Percentiles rank a stretch among this genome's conserved stretches.
phyloP scores from a whole-genome alignment of 2,797 vertebrate genomes.

The Sebastes melanostomus region DNA sequence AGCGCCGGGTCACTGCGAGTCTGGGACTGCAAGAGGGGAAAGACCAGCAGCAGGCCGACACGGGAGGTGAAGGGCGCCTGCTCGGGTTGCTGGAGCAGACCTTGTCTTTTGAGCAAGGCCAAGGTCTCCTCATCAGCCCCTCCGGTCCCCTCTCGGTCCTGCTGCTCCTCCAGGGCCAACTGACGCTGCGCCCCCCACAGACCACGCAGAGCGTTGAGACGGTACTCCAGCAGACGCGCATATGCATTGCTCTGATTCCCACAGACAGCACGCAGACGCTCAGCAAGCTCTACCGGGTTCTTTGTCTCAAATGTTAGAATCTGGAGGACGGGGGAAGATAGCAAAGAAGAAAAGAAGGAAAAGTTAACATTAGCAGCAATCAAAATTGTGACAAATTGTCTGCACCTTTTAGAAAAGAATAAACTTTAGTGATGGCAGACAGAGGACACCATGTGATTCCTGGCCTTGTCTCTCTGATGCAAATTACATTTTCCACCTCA shows the following conservation, averaged over 20 bases:
- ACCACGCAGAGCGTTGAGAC: slow-evolving; percentile 94
- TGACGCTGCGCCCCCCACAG: slow-evolving; percentile 97
- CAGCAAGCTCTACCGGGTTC: slow-evolving; percentile 92
- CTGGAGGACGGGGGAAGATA: slow-evolving; percentile 66
- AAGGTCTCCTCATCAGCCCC: slow-evolving; percentile 93
- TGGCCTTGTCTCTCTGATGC: slow-evolving; percentile 15
- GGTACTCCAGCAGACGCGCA: slow-evolving; percentile 95
- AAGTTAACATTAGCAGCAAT: neutral
- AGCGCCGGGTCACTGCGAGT: slow-evolving; percentile 95
- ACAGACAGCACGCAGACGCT: slow-evolving; percentile 95
- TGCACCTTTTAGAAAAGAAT: neutral
- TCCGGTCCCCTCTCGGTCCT: slow-evolving; percentile 83
- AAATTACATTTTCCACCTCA: slow-evolving; percentile 24
- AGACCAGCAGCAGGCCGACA: slow-evolving; percentile 94
- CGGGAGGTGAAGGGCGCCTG: slow-evolving; percentile 97
- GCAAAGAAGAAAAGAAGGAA: neutral
- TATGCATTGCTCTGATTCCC: slow-evolving; percentile 99
- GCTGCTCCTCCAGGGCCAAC: slow-evolving; percentile 86
- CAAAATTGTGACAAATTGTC: neutral
- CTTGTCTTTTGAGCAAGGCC: slow-evolving; percentile 95
- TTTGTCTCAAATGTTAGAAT: slow-evolving; percentile 99
- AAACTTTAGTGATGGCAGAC: neutral
- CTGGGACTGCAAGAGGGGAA: slow-evolving; percentile 98
- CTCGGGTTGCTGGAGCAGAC: slow-evolving; percentile 93
- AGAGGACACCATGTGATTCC: neutral